Conservation (phyloP, 1,140 invertebrate species). For the Trachelipus rathkii region DNA sequence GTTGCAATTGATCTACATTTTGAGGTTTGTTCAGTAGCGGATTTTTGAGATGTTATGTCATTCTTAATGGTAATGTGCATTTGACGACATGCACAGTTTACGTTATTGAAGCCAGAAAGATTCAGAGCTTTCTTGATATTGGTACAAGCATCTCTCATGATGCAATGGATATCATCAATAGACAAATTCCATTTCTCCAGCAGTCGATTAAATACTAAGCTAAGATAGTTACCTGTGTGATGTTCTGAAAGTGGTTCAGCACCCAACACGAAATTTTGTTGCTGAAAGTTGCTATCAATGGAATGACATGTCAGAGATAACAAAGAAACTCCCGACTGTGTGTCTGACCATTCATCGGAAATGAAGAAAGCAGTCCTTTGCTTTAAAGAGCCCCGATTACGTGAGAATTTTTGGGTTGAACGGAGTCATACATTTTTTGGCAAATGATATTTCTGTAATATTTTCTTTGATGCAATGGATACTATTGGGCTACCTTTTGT, state of each 20-base stretch:
- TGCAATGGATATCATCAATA: conserved; percentile 13
- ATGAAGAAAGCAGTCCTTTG: too few relatives aligned
- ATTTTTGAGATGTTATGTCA: not conserved
- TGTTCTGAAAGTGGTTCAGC: conserved; percentile 8
- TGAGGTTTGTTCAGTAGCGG: not conserved
- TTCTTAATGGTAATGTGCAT: conserved; percentile 12
- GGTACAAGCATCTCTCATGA: conserved; percentile 28
- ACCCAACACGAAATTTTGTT: conserved; percentile 13
- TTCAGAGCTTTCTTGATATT: conserved; percentile 23
- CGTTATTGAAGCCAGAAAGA: conserved; percentile 13
- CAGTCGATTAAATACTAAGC: not conserved
- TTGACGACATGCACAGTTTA: conserved; percentile 20
- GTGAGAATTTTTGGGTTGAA: too few relatives aligned
- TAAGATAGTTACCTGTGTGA: not conserved
- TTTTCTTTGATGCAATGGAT: too few relatives aligned
- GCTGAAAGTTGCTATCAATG: conserved; percentile 17
- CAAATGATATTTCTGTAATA: too few relatives aligned
- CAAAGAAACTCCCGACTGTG: not conserved
- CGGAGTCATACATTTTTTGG: too few relatives aligned
- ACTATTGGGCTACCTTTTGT: too few relatives aligned
- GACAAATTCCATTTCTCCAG: not conserved
- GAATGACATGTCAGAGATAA: conserved; percentile 24
- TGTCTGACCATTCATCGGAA: too few relatives aligned
- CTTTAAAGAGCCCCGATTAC: too few relatives aligned
- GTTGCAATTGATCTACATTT: conserved; percentile 23